These are phyloP conservation scores for Sesia bembeciformis DNA, from an alignment of 2,888 invertebrate species.

Conservation along the genomic window DNA sequence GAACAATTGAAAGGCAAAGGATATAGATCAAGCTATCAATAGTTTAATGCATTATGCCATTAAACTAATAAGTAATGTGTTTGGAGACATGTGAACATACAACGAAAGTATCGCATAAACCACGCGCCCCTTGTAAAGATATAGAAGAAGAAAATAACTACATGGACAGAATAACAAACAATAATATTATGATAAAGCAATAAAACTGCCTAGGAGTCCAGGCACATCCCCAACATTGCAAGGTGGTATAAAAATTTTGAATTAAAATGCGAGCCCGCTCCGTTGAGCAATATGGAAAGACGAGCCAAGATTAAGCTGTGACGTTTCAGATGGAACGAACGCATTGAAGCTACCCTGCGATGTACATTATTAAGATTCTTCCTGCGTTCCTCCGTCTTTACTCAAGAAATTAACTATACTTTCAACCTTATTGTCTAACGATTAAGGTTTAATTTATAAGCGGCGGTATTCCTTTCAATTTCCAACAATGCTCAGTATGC, in stretches of 20 bases:
- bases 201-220: too few relatives aligned
- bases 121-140: too few relatives aligned
- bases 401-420: conserved; percentile 1
- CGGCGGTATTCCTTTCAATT: conserved; percentile 48
- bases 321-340: conserved; percentile 18
- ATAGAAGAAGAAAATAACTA: too few relatives aligned
- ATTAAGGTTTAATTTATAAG: conserved; percentile 22
- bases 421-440: neutral
- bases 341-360: conserved; percentile 25
- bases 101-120: too few relatives aligned
- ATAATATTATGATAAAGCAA: too few relatives aligned
- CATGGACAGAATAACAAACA: too few relatives aligned
- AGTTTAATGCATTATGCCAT: too few relatives aligned
- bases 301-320: neutral
- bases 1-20: too few relatives aligned
- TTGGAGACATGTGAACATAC: too few relatives aligned
- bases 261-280: conserved; percentile 12
- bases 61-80: too few relatives aligned
- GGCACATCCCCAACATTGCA: neutral
- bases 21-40: too few relatives aligned
- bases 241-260: conserved; percentile 4
- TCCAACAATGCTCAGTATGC: conserved; percentile 53
- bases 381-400: conserved; percentile 23
- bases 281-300: neutral
- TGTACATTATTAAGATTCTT: conserved; percentile 46